Base-by-base conservation (phyloP, 30 jellyfish, hydroid and myxozoan species). In the Catostylus mosaicus region DNA sequence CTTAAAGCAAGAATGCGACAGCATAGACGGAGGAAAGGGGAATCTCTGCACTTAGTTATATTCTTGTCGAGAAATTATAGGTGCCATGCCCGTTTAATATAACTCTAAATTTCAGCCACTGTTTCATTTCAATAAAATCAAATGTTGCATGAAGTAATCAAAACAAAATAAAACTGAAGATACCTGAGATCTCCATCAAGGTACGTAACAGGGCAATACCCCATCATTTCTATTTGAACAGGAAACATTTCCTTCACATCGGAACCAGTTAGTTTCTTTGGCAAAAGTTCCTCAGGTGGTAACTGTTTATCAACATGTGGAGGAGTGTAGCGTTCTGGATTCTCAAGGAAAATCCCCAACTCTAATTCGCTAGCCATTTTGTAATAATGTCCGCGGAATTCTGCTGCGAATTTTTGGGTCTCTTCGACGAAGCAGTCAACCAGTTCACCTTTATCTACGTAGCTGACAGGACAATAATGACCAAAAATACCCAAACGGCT, bases 171-270 rank as follows among this genome's bases (percentile, higher is more conserved):
- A 8, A n/a, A 8, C 23, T 48, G 68, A 72, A 65, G 12, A 45
- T 61, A 94, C 99, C 97, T 89, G 50, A 75, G 51, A 51, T 83
- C 88, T 8, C 99, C 99, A 40, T 94, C 96, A 30, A 88, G 48
- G 65, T 94, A 94, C 56, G 97, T 88, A 67, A 94, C 99, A 18
- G 99, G 99, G 61, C 99, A 94, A 50, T 82, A 94, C 19, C 99
- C 99, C 33, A 47, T 40, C 94, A 94, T 35, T 51, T 83, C 99
- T 23, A 94, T 62, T 33, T 87, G 89, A 4, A 65, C 85, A 24
- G 96, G 96, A 85, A 87, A 92, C 91, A 70, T 50, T 32, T 73
- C 88, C 56, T 83, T 88, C 86, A 94, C 70, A 33, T 75, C 83
- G 18, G 84, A 88, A 12, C 72, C 95, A 1, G 91, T 79, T 22